Evolutionary conservation across 2,888 invertebrate species (phyloP).

Genomic region (Drosophila mercatorum): DNA sequence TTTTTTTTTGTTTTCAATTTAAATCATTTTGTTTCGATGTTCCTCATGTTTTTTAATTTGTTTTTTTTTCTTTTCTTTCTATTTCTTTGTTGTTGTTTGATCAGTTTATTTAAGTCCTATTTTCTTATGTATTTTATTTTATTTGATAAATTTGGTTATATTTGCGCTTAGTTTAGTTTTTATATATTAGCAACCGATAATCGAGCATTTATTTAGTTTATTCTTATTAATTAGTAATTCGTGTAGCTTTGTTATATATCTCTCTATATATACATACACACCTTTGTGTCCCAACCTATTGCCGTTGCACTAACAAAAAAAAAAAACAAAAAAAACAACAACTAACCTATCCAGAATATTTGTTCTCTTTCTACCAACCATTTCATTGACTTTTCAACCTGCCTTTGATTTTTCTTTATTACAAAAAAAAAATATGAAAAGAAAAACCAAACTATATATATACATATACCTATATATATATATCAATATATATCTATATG

Average conservation of each 20-base stretch:
- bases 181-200: conserved; percentile 18
- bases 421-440: conserved; percentile 49
- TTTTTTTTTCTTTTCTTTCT: neutral
- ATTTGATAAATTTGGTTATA: conserved; percentile 28
- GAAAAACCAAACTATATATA: conserved; percentile 47
- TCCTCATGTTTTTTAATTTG: conserved; percentile 10
- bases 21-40: neutral
- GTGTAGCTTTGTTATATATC: conserved; percentile 45
- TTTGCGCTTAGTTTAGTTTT: conserved; percentile 49
- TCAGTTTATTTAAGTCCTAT: conserved; percentile 29
- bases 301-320: conserved; percentile 43
- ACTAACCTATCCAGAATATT: conserved; percentile 12
- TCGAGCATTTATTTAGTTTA: conserved; percentile 41
- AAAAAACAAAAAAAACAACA: conserved; percentile 29
- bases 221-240: conserved; percentile 42
- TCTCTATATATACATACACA: conserved; percentile 1
- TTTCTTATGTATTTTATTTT: conserved; percentile 15
- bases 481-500: neutral
- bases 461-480: conserved; percentile 13
- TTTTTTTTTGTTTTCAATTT: conserved; percentile 4
- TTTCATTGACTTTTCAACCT: conserved; percentile 21
- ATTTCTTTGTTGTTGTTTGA: conserved; percentile 42
- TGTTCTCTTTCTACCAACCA: conserved; percentile 20
- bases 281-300: conserved; percentile 5
- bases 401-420: conserved; percentile 52